Evolutionary conservation across 2,888 invertebrate species (phyloP).

Genomic region (Slavum lentiscoides): DNA sequence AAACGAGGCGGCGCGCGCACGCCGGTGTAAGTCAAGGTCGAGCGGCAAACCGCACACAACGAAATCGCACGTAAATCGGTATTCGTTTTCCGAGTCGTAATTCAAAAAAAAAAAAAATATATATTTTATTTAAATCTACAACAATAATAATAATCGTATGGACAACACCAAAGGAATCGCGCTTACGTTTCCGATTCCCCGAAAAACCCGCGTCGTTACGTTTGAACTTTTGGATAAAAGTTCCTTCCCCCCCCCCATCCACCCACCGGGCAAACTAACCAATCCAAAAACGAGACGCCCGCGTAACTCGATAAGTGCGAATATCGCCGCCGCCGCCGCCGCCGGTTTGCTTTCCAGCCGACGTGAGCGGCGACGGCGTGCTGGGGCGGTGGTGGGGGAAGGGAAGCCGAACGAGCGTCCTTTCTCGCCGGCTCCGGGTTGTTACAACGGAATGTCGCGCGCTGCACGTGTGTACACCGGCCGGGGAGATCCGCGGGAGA

Average conservation of each 20-base stretch:
- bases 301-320: too few species aligned
- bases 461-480: background rate
- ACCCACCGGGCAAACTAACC: background rate
- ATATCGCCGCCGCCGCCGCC: background rate
- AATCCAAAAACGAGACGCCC: too few species aligned
- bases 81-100: too few species aligned
- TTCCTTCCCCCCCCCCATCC: background rate
- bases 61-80: background rate
- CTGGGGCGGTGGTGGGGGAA: too few species aligned
- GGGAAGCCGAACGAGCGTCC: background rate
- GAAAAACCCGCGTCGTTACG: slow-evolving; percentile 1
- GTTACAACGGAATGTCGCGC: slow-evolving; percentile 35
- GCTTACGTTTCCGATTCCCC: too few species aligned
- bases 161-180: too few species aligned
- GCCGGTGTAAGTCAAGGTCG: slow-evolving; percentile 46
- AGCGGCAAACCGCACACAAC: background rate
- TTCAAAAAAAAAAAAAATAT: too few species aligned
- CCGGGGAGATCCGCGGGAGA: slow-evolving; percentile 4
- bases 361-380: background rate
- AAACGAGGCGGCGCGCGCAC: slow-evolving; percentile 20
- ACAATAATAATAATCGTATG: too few species aligned
- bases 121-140: too few species aligned
- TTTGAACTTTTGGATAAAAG: background rate
- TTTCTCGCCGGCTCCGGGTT: slow-evolving; percentile 19
- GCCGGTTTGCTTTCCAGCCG: background rate